A percentile compares a stretch with the other conserved stretches of the same genome.
These are phyloP conservation scores for Lycaon pictus DNA, from an alignment of 2,113 vertebrate species.

Conservation along the genomic window DNA sequence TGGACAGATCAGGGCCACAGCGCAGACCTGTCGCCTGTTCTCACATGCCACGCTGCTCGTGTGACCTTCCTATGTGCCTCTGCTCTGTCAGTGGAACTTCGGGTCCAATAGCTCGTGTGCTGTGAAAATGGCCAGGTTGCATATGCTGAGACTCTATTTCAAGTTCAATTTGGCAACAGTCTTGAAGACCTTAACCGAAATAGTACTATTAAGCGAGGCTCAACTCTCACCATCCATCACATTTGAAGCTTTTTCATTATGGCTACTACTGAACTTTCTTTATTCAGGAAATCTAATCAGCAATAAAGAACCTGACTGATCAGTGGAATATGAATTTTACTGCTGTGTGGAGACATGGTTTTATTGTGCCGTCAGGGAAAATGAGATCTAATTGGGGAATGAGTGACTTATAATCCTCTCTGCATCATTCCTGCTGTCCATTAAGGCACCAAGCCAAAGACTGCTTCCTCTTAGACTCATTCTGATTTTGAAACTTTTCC, in stretches of 20 bases:
- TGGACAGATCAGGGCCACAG: neutral
- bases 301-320: conserved; percentile 64
- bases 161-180: conserved; percentile 36
- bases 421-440: conserved; percentile 18
- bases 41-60: fast-evolving
- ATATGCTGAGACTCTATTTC: neutral
- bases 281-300: conserved; percentile 67
- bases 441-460: conserved; percentile 28
- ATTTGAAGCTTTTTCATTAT: conserved; percentile 66
- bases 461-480: conserved; percentile 17
- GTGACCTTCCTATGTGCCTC: neutral
- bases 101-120: neutral
- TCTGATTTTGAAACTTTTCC: conserved; percentile 43
- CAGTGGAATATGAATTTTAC: conserved; percentile 71
- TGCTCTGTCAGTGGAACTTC: neutral
- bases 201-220: neutral
- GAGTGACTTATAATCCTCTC: conserved; percentile 47
- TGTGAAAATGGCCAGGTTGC: neutral
- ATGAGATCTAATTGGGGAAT: conserved; percentile 69
- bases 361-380: conserved; percentile 69
- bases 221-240: conserved; percentile 59
- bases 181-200: conserved; percentile 25
- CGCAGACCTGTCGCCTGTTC: neutral
- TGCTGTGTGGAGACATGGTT: conserved; percentile 53
- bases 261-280: conserved; percentile 62